Evolutionary conservation across 2,113 vertebrate genomes (phyloP).

Genomic region (Chrysochloris asiatica): DNA sequence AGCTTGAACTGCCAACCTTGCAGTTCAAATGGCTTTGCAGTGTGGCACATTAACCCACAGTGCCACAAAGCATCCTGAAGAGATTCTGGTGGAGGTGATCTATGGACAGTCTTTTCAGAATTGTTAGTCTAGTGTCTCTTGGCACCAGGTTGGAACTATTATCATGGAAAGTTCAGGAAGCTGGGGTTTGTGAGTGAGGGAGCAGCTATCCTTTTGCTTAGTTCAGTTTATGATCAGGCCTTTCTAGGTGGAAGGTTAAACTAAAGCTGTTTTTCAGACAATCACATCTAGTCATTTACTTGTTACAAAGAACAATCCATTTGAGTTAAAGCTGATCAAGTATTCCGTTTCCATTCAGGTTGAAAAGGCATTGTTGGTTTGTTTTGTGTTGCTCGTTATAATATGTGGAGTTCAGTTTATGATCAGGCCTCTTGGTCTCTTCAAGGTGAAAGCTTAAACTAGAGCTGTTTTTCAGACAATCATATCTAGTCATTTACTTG

Average conservation of each 20-base stretch:
- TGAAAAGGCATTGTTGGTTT: too few species aligned
- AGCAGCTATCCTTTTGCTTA: slow-evolving; percentile 34
- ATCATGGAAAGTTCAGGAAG: slow-evolving; percentile 6
- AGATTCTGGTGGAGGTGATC: not conserved
- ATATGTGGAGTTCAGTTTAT: slow-evolving; percentile 22
- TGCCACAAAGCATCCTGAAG: not conserved
- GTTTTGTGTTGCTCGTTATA: slow-evolving; percentile 58
- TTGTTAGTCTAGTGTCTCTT: not conserved
- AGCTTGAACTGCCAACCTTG: too few species aligned
- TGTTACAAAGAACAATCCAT: slow-evolving; percentile 28
- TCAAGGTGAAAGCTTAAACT: slow-evolving; percentile 14
- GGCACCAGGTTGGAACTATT: not conserved
- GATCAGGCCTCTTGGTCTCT: not conserved
- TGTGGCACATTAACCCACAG: too few species aligned
- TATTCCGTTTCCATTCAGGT: slow-evolving; percentile 38
- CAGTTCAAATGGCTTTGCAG: too few species aligned
- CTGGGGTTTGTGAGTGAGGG: not conserved
- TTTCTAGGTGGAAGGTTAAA: not conserved
- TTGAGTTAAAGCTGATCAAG: slow-evolving; percentile 41
- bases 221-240: not conserved
- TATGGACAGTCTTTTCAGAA: slow-evolving; percentile 10
- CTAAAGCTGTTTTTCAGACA: slow-evolving; percentile 26
- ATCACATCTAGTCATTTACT: slow-evolving; percentile 47
- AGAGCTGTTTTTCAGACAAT: slow-evolving; percentile 32
- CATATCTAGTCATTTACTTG: slow-evolving; percentile 50